Percentiles rank a stretch among this genome's conserved stretches.
These are phyloP conservation scores for Heliothis subflexa DNA, from an alignment of 1,140 invertebrate genomes.

Conservation along the genomic window DNA sequence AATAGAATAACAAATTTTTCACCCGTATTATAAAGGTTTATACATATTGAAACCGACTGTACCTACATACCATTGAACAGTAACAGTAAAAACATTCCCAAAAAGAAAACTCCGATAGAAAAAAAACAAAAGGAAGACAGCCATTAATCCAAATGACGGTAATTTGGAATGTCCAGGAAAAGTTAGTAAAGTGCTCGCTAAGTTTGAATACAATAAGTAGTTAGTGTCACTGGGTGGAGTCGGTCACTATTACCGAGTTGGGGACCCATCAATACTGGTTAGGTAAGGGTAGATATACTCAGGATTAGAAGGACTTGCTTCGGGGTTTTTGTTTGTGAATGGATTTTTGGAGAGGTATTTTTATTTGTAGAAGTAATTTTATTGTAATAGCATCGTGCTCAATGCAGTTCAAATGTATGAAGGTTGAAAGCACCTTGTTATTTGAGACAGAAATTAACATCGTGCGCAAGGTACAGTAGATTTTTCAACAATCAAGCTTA, in stretches of 20 bases:
- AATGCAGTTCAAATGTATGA: neutral
- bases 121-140: conserved; percentile 15
- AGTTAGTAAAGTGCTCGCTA: conserved; percentile 22
- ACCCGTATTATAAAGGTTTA: too few relatives aligned
- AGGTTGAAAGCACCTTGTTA: too few relatives aligned
- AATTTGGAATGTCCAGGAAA: conserved; percentile 9
- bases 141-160: conserved; percentile 28
- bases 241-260: conserved; percentile 28
- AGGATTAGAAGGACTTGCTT: neutral
- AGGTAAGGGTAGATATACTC: neutral
- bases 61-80: too few relatives aligned
- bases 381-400: too few relatives aligned
- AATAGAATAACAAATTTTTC: too few relatives aligned
- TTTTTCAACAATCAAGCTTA: too few relatives aligned
- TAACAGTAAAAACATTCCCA: too few relatives aligned
- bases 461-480: too few relatives aligned
- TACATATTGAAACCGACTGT: too few relatives aligned
- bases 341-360: neutral
- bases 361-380: neutral
- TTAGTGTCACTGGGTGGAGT: conserved; percentile 25
- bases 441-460: too few relatives aligned
- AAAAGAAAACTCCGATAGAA: neutral
- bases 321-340: neutral
- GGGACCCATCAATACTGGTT: conserved; percentile 20
- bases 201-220: conserved; percentile 37